A percentile compares a stretch with the other conserved stretches of the same genome.
Evolutionary conservation across 2,113 vertebrate species (phyloP).

Genomic region (Platysteira castanea): DNA sequence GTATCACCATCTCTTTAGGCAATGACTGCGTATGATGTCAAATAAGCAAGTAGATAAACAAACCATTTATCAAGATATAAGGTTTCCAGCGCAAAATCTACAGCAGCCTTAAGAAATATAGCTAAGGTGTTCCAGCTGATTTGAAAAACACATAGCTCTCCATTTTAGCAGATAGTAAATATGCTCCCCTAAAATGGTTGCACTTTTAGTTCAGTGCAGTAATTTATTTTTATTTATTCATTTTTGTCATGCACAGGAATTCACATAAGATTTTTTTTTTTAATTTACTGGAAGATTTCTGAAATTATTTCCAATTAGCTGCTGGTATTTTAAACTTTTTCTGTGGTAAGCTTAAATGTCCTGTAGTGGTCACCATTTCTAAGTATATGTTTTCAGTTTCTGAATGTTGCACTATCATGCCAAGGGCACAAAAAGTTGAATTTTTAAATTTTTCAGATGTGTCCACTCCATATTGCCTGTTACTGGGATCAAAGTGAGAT

Average conservation of each 20-base stretch:
- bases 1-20: not conserved
- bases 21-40: not conserved
- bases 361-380: rapidly evolving
- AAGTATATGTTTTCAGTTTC: not conserved
- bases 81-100: not conserved
- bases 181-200: not conserved
- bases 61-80: not conserved
- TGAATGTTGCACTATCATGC: not conserved
- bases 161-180: not conserved
- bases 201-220: not conserved
- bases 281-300: not conserved
- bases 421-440: not conserved
- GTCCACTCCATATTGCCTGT: not conserved
- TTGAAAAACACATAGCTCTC: not conserved
- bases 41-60: slow-evolving; percentile 24
- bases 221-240: not conserved
- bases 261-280: not conserved
- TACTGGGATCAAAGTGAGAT: not conserved
- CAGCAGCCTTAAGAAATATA: not conserved
- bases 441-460: not conserved
- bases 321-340: not conserved
- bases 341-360: not conserved
- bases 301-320: not conserved
- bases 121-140: not conserved
- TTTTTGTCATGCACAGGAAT: not conserved